Evolutionary conservation across 2,113 vertebrate species (phyloP).

Genomic region (Sarotherodon lohbergeri): DNA sequence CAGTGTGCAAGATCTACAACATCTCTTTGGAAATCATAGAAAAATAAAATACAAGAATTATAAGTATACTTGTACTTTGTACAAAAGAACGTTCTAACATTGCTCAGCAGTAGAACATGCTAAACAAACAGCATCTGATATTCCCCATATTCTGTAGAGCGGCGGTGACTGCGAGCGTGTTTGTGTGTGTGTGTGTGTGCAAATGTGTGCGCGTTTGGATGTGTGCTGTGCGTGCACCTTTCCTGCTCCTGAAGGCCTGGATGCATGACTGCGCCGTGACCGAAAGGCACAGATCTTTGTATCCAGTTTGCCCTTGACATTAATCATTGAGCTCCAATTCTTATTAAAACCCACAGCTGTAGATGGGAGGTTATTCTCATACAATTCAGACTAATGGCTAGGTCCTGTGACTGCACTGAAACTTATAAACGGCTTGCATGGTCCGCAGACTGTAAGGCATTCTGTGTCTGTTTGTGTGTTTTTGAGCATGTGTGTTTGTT

Average conservation of each 20-base stretch:
- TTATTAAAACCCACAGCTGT: neutral
- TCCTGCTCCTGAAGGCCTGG: constrained; percentile 13
- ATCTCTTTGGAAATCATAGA: constrained; percentile 96
- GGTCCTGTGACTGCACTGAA: constrained; percentile 46
- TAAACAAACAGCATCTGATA: constrained; percentile 89
- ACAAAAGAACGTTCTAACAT: constrained; percentile 93
- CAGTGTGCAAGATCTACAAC: constrained; percentile 92
- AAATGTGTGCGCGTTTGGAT: neutral
- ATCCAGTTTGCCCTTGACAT: constrained; percentile 18
- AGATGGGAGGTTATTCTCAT: neutral
- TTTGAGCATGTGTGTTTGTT: neutral
- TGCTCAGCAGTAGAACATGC: constrained; percentile 93
- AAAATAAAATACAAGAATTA: constrained; percentile 98
- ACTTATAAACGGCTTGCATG: constrained; percentile 14
- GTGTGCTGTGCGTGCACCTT: constrained; percentile 2
- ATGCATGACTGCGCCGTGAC: constrained; percentile 22
- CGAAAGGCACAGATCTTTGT: constrained; percentile 36
- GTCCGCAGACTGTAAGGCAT: constrained; percentile 59
- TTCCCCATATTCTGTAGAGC: constrained; percentile 58
- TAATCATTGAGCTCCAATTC: constrained; percentile 2
- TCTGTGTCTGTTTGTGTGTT: constrained; percentile 28
- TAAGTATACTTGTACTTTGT: constrained; percentile 95
- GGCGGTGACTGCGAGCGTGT: neutral
- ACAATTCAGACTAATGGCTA: constrained; percentile 38
- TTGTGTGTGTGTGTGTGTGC: neutral